Evolutionary conservation across 1,140 invertebrate species (phyloP).

Genomic region (Rhagoletis pomonella): DNA sequence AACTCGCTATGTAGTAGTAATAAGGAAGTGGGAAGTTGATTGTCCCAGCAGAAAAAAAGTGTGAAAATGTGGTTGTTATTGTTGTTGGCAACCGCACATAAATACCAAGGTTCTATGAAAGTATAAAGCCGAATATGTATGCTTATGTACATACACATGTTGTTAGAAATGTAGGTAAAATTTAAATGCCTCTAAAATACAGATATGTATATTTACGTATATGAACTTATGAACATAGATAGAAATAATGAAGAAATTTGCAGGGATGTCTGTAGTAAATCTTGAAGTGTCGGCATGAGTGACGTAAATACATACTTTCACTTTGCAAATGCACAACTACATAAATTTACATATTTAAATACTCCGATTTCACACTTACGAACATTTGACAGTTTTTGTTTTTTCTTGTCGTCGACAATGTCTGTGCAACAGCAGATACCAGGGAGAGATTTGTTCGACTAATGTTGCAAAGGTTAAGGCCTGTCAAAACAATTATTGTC

Average conservation of each 20-base stretch:
- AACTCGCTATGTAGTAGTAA: background rate
- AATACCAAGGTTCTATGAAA: background rate
- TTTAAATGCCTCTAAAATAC: background rate
- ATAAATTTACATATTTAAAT: background rate
- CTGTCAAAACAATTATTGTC: constrained; percentile 53
- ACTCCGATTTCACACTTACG: background rate
- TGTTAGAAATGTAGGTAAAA: background rate
- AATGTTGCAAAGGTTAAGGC: constrained; percentile 48
- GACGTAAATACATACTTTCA: constrained; percentile 48
- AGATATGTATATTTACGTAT: background rate
- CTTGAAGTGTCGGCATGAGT: background rate
- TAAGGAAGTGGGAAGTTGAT: background rate
- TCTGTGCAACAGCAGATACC: background rate
- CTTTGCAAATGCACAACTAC: background rate
- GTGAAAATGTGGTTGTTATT: background rate
- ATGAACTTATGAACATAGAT: background rate
- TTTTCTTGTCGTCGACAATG: background rate
- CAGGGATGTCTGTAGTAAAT: constrained; percentile 25
- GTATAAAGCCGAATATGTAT: background rate
- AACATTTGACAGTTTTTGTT: background rate
- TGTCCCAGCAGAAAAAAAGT: background rate
- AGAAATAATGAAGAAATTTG: constrained; percentile 6
- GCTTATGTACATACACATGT: background rate
- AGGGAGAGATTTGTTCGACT: background rate
- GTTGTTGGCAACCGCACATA: constrained; percentile 9